Evolutionary conservation across 2,113 vertebrate species (phyloP).

Genomic region (Halcyon senegalensis): DNA sequence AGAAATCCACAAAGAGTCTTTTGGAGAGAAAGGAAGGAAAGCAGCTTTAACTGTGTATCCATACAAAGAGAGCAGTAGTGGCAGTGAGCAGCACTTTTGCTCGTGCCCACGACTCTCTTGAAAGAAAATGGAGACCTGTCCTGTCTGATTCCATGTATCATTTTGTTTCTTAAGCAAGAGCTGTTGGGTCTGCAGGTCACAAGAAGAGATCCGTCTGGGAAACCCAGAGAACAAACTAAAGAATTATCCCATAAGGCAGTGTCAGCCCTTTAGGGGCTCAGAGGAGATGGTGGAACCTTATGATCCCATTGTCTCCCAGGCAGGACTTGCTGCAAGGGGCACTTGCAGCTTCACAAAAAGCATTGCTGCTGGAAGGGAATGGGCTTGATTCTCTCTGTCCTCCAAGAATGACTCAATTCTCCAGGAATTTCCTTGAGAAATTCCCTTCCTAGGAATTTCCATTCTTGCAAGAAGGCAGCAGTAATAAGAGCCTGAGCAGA

Average conservation of each 20-base stretch:
- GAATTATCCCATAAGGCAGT: neutral
- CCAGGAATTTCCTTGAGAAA: neutral
- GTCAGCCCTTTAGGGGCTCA: neutral
- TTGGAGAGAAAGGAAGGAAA: neutral
- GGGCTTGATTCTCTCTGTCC: neutral
- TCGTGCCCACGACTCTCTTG: neutral
- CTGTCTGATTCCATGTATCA: neutral
- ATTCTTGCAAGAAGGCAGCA: neutral
- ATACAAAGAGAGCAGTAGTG: neutral
- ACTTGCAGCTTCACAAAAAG: neutral
- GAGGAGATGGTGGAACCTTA: neutral
- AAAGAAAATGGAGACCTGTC: neutral
- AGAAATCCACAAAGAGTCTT: neutral
- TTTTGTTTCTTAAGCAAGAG: neutral
- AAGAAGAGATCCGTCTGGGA: neutral
- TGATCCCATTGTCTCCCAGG: neutral
- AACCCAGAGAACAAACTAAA: neutral
- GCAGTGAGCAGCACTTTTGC: neutral
- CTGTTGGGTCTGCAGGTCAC: neutral
- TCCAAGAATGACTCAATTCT: neutral
- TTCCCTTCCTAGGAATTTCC: too few relatives aligned
- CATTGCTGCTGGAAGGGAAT: neutral
- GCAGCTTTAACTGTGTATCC: neutral
- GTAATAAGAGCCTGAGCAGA: neutral
- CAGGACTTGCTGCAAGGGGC: neutral